Percentiles rank a stretch among this genome's conserved stretches.
phyloP scores from a whole-genome alignment of 2,888 invertebrate genomes.

The Chaetoderma sp. region DNA sequence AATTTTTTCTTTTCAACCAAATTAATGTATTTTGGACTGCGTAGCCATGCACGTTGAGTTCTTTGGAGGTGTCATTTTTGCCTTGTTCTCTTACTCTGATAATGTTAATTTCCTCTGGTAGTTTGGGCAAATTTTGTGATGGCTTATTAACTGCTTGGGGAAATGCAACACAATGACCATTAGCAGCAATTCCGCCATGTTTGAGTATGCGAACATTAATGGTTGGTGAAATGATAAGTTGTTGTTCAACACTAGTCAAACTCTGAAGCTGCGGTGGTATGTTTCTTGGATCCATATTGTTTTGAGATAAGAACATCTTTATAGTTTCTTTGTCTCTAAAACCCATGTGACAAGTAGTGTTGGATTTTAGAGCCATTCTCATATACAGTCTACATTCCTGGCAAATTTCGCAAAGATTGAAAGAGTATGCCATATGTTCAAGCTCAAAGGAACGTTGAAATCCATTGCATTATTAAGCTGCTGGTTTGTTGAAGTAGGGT shows the following conservation, averaged over 20 bases:
- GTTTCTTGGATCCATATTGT: conserved; percentile 28
- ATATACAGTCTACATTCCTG: conserved; percentile 19
- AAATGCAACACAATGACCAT: conserved; percentile 24
- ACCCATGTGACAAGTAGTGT: conserved; percentile 18
- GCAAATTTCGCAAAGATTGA: conserved; percentile 20
- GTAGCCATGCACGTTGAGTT: conserved; percentile 23
- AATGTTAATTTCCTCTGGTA: conserved; percentile 21
- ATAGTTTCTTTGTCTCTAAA: conserved; percentile 17
- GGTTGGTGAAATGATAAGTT: conserved; percentile 16
- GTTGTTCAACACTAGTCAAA: conserved; percentile 15
- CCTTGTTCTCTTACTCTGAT: conserved; percentile 16
- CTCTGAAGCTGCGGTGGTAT: conserved; percentile 4
- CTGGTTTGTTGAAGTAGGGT: neutral
- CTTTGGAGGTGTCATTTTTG: conserved; percentile 27
- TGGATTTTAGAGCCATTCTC: neutral
- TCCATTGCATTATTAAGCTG: conserved; percentile 16
- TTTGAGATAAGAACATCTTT: conserved; percentile 34
- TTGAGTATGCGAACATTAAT: conserved; percentile 22
- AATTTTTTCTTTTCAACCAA: conserved; percentile 28
- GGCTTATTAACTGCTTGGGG: conserved; percentile 15
- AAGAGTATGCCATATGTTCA: conserved; percentile 28
- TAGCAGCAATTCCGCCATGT: conserved; percentile 18
- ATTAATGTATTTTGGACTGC: conserved; percentile 18
- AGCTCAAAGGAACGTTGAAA: conserved; percentile 24
- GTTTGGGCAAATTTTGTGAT: conserved; percentile 7